Percentiles rank a stretch among this genome's conserved stretches.
Conservation (phyloP, 2,113 vertebrate genomes). For the Fregetta grallaria region DNA sequence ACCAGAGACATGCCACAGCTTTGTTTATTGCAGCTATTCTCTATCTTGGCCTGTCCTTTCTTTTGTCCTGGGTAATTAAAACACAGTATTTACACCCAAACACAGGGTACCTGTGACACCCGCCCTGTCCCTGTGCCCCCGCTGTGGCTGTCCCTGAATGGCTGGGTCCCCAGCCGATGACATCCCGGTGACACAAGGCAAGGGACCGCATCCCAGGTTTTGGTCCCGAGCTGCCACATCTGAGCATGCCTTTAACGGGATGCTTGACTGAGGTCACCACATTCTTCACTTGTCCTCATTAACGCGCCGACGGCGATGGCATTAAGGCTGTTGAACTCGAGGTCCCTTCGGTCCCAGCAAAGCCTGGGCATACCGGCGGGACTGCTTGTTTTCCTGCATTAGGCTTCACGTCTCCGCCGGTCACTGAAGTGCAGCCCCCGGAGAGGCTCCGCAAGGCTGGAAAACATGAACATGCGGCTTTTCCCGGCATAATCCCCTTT, state of each 20-base stretch:
- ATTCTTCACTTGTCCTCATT: not conserved
- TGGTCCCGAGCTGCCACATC: not conserved
- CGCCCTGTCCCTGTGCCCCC: not conserved
- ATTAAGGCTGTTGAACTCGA: not conserved
- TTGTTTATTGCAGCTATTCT: not conserved
- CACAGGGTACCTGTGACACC: not conserved
- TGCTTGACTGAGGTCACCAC: not conserved
- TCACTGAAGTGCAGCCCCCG: not conserved
- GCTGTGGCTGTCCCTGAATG: fast-evolving
- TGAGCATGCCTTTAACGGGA: not conserved
- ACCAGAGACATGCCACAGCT: not conserved
- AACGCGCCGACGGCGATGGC: fast-evolving
- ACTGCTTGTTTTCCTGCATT: not conserved
- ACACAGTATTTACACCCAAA: not conserved
- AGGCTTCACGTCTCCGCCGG: not conserved
- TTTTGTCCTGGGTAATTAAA: not conserved
- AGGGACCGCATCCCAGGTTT: fast-evolving
- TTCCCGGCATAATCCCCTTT: not conserved
- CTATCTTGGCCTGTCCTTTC: not conserved
- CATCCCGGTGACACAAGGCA: not conserved
- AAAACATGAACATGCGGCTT: fast-evolving
- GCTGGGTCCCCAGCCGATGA: not conserved
- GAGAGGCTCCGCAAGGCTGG: not conserved
- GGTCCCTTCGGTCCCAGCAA: not conserved
- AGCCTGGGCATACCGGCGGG: fast-evolving